A percentile compares a stretch with the other conserved stretches of the same genome.
These are phyloP conservation scores for Campopleginae sp. DNA, from an alignment of 2,888 invertebrate species.

Conservation along the genomic window DNA sequence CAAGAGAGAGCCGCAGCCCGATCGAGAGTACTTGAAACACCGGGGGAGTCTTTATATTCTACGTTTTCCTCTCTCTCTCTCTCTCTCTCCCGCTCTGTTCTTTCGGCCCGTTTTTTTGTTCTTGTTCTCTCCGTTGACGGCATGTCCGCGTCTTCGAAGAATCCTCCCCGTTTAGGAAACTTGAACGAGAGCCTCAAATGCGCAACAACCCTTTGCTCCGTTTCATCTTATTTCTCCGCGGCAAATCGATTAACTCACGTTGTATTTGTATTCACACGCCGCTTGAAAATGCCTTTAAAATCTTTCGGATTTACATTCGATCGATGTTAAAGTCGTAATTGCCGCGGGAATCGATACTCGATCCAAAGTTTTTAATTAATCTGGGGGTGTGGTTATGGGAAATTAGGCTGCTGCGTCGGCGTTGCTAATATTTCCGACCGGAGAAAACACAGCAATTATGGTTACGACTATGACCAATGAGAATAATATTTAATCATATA, in stretches of 20 bases:
- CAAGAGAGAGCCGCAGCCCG: conserved; percentile 35
- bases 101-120: conserved; percentile 34
- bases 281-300: background rate
- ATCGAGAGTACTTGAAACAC: conserved; percentile 65
- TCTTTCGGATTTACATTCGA: background rate
- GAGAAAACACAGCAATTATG: background rate
- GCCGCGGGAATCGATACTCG: background rate
- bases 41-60: conserved; percentile 60
- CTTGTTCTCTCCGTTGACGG: conserved; percentile 39
- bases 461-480: background rate
- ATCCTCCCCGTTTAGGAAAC: conserved; percentile 64
- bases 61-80: conserved; percentile 45
- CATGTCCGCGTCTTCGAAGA: conserved; percentile 47
- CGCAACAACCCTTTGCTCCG: conserved; percentile 43
- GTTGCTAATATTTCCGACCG: background rate
- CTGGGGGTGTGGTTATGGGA: background rate
- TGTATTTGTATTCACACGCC: background rate
- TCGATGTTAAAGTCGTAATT: background rate
- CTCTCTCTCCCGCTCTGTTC: conserved; percentile 33
- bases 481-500: background rate
- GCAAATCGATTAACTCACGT: conserved; percentile 26
- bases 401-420: background rate
- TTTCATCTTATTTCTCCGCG: conserved; percentile 2
- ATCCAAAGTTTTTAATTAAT: background rate
- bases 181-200: conserved; percentile 43